Conservation (phyloP, 30 jellyfish, hydroid and myxozoan species). For the Mastigias papua region DNA sequence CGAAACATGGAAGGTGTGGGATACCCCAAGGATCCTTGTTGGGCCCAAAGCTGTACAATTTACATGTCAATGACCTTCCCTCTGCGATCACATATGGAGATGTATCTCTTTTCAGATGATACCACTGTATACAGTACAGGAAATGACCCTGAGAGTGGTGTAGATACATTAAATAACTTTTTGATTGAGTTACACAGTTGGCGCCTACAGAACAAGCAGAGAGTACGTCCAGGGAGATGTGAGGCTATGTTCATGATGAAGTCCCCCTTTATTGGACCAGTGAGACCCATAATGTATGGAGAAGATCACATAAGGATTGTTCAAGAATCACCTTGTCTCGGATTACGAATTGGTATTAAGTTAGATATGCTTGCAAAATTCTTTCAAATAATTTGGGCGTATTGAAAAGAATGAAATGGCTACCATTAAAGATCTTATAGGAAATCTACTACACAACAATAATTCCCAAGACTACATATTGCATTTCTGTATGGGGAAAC, state of each 20-base stretch:
- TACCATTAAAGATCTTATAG: not conserved
- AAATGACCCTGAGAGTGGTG: too few species aligned
- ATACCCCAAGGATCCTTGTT: too few species aligned
- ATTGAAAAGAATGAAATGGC: not conserved
- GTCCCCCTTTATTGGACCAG: slow-evolving; percentile 37
- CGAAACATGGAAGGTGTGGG: too few species aligned
- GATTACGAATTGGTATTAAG: slow-evolving; percentile 41
- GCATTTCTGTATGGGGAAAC: not conserved
- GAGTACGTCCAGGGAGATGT: slow-evolving; percentile 49
- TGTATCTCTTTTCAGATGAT: too few species aligned
- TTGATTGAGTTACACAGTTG: slow-evolving; percentile 27
- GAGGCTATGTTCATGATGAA: slow-evolving; percentile 51
- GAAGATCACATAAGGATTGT: slow-evolving; percentile 35
- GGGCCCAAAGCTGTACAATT: too few species aligned
- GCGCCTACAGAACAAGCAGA: slow-evolving; percentile 51
- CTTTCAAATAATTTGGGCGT: not conserved
- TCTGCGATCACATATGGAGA: too few species aligned
- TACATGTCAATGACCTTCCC: too few species aligned
- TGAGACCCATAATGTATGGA: slow-evolving; percentile 69
- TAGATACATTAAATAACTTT: too few species aligned
- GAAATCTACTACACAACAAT: slow-evolving; percentile 17
- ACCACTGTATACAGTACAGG: too few species aligned
- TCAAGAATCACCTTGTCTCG: slow-evolving; percentile 55
- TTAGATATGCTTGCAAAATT: slow-evolving; percentile 16
- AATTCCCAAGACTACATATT: not conserved